A percentile compares a stretch with the other conserved stretches of the same genome.
Evolutionary conservation across 1,140 invertebrate species (phyloP).

Genomic region (Drosophila sulfurigaster): DNA sequence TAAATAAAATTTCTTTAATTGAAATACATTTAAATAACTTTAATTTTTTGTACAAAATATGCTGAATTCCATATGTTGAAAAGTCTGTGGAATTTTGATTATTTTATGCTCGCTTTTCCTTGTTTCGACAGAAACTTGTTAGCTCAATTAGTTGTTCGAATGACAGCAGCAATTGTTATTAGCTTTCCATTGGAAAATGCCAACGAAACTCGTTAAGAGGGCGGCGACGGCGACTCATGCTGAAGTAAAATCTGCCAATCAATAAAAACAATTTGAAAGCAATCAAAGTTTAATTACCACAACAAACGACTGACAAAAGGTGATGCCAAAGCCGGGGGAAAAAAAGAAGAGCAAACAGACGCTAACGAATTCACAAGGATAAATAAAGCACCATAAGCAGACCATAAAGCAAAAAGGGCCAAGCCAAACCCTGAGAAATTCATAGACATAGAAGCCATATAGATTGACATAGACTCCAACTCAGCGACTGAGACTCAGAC

Average conservation of each 20-base stretch:
- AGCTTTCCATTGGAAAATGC: constrained; percentile 26
- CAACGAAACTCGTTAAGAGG: constrained; percentile 32
- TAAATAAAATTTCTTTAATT: neutral
- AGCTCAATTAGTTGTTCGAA: constrained; percentile 32
- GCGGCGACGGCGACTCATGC: neutral
- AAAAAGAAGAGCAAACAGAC: constrained; percentile 17
- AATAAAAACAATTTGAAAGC: constrained; percentile 80
- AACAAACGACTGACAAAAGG: constrained; percentile 64
- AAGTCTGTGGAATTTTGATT: neutral
- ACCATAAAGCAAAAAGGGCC: constrained; percentile 45
- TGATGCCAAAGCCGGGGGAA: constrained; percentile 31
- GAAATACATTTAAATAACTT: neutral
- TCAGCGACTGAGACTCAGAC: no score
- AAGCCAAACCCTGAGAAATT: constrained; percentile 14
- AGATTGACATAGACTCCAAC: neutral
- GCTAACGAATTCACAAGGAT: constrained; percentile 46
- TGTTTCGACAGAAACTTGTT: constrained; percentile 6
- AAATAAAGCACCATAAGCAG: constrained; percentile 36
- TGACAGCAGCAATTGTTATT: constrained; percentile 36
- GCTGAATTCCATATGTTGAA: neutral
- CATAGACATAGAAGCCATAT: constrained; percentile 30
- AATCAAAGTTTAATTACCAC: constrained; percentile 83
- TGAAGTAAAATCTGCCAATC: constrained; percentile 61
- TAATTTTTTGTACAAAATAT: neutral
- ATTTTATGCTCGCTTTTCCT: neutral